Conservation (phyloP, 2,113 vertebrate genomes). For the Eolophus roseicapilla region DNA sequence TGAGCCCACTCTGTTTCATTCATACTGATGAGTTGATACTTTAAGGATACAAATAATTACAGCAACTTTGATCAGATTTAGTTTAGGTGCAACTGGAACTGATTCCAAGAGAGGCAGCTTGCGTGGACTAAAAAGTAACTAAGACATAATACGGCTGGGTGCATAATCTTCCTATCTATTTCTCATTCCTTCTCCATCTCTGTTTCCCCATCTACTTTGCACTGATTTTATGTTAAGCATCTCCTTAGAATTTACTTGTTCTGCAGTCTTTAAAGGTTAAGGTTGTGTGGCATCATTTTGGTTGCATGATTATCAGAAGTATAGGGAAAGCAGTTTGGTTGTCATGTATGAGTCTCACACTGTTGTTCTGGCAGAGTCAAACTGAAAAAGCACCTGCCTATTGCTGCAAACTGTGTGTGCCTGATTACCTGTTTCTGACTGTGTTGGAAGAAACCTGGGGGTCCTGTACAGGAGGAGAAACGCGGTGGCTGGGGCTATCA, state of each 20-base stretch:
- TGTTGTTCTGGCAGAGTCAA: not conserved
- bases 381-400: not conserved
- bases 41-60: slow-evolving; percentile 47
- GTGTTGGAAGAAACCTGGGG: not conserved
- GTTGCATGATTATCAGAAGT: not conserved
- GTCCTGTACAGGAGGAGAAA: not conserved
- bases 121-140: slow-evolving; percentile 1
- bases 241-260: not conserved
- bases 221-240: slow-evolving; percentile 15
- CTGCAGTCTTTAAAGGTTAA: not conserved
- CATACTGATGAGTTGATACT: slow-evolving; percentile 46
- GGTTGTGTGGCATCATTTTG: not conserved
- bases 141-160: not conserved
- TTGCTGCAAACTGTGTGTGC: not conserved
- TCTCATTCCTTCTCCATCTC: not conserved
- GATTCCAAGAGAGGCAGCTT: slow-evolving; percentile 13
- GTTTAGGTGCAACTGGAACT: slow-evolving; percentile 34
- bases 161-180: not conserved
- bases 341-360: not conserved
- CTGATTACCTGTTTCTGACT: not conserved
- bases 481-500: not conserved
- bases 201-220: not conserved
- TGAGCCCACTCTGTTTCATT: slow-evolving; percentile 32
- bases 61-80: slow-evolving; percentile 34
- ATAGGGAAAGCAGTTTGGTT: not conserved